Conservation (phyloP, 2,113 vertebrate species). For the Osmerus eperlanus region DNA sequence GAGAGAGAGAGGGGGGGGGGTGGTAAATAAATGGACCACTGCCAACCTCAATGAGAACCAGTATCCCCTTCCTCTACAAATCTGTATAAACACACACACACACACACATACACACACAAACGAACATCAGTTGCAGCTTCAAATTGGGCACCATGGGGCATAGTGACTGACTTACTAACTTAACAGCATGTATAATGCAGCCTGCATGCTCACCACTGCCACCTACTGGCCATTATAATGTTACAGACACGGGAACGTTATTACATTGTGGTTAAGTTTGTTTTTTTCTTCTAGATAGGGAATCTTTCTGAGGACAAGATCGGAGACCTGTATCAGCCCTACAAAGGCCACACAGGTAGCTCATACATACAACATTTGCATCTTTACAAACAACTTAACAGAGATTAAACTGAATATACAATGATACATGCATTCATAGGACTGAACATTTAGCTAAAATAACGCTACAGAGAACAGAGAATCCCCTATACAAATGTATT, state of each 20-base stretch:
- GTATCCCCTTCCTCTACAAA: neutral
- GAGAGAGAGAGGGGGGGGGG: neutral
- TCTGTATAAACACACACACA: neutral
- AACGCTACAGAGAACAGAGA: too few species aligned
- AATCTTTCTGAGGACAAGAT: too few species aligned
- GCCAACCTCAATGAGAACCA: slow-evolving; percentile 31
- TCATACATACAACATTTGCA: too few species aligned
- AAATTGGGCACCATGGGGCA: neutral
- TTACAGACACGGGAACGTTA: neutral
- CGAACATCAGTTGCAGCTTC: neutral
- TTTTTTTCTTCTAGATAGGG: neutral
- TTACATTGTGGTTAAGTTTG: neutral
- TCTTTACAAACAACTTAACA: too few species aligned
- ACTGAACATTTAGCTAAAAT: too few species aligned
- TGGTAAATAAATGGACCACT: neutral
- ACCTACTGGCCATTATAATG: neutral
- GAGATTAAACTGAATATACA: too few species aligned
- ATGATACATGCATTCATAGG: too few species aligned
- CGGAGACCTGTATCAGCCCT: too few species aligned
- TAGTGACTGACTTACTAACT: neutral
- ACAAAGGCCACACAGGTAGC: too few species aligned
- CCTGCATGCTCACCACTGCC: neutral
- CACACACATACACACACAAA: neutral
- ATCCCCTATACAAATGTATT: too few species aligned
- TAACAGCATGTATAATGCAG: neutral